phyloP scores from a whole-genome alignment of 2,888 invertebrate species.

The Scrobipalpa atriplicella region DNA sequence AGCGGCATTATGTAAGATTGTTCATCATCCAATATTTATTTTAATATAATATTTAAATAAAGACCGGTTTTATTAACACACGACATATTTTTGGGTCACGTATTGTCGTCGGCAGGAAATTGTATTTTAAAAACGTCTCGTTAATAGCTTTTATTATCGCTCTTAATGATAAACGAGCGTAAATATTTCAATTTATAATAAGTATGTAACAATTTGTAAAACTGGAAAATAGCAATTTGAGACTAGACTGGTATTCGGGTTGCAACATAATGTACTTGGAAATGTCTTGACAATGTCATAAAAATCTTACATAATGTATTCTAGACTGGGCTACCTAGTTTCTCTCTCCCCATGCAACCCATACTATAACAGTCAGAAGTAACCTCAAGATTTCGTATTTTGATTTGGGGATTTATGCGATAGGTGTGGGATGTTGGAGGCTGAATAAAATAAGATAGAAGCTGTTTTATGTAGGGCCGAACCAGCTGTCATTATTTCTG shows the following conservation, averaged over 20 bases:
- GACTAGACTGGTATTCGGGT: not conserved
- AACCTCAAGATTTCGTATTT: too few species aligned
- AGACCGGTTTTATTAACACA: not conserved
- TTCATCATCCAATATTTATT: too few species aligned
- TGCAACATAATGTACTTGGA: too few species aligned
- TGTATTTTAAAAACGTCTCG: conserved; percentile 24
- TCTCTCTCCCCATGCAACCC: too few species aligned
- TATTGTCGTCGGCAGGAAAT: conserved; percentile 18
- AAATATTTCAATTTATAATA: conserved; percentile 11
- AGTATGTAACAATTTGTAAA: conserved; percentile 13
- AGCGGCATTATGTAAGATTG: too few species aligned
- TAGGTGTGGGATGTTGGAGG: too few species aligned
- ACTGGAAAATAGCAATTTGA: not conserved
- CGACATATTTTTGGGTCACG: not conserved
- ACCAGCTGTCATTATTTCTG: too few species aligned
- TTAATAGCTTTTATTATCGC: conserved; percentile 22
- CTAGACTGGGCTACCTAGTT: too few species aligned
- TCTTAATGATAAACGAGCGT: conserved; percentile 11
- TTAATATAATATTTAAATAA: not conserved
- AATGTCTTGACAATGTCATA: not conserved
- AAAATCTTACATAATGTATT: not conserved
- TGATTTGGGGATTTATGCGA: too few species aligned
- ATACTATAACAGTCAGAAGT: too few species aligned
- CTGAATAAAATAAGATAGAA: too few species aligned
- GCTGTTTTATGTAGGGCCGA: too few species aligned